Percentiles rank a stretch among this genome's conserved stretches.
phyloP scores from a whole-genome alignment of 2,888 invertebrate species.

The Malachius bipustulatus region DNA sequence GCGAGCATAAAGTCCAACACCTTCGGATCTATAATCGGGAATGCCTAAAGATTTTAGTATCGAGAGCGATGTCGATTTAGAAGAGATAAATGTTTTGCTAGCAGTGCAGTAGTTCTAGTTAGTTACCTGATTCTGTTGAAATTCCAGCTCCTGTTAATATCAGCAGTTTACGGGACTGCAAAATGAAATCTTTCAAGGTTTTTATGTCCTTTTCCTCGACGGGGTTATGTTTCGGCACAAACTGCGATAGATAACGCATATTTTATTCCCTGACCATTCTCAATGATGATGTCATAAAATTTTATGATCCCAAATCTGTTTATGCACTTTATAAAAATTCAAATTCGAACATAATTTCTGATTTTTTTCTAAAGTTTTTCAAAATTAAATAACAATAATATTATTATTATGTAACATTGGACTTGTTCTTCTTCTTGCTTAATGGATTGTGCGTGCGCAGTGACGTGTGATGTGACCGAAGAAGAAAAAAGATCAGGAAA shows the following conservation, averaged over 20 bases:
- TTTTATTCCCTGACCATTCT: background rate
- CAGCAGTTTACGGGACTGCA: conserved; percentile 45
- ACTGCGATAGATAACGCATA: conserved; percentile 29
- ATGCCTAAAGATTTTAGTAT: conserved; percentile 68
- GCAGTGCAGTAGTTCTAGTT: background rate
- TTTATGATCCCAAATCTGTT: too few relatives aligned
- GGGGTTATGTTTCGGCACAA: conserved; percentile 66
- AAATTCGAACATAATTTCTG: too few relatives aligned
- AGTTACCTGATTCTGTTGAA: conserved; percentile 81
- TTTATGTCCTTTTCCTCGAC: conserved; percentile 47
- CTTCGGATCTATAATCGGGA: conserved; percentile 88
- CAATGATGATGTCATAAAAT: background rate
- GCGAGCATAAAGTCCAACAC: conserved; percentile 82
- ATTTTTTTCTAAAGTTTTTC: too few relatives aligned
- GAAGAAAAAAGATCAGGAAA: too few relatives aligned
- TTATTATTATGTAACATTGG: too few relatives aligned
- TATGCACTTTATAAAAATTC: too few relatives aligned
- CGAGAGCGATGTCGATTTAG: background rate
- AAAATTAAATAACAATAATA: too few relatives aligned
- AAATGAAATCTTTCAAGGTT: conserved; percentile 48
- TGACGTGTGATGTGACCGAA: too few relatives aligned
- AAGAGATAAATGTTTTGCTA: background rate
- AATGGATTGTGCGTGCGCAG: too few relatives aligned
- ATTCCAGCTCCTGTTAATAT: conserved; percentile 89
- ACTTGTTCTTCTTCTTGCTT: too few relatives aligned